Evolutionary conservation across 2,797 vertebrate genomes (phyloP).

Genomic region (Mus spretus): DNA sequence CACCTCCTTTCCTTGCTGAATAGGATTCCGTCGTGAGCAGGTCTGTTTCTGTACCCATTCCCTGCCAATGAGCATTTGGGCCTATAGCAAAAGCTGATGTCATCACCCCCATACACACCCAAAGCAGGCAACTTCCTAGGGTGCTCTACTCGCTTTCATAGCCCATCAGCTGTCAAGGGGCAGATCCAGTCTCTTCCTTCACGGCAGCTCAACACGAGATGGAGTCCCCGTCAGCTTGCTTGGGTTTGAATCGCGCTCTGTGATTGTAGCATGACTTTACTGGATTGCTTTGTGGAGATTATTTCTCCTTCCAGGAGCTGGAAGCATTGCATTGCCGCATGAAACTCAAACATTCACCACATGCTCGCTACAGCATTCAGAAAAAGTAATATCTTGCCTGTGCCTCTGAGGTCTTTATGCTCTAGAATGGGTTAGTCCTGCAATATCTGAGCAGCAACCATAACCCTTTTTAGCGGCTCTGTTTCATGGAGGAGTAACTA

Average conservation of each 20-base stretch:
- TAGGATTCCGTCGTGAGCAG: neutral
- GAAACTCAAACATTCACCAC: neutral
- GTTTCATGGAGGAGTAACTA: neutral
- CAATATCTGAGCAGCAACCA: neutral
- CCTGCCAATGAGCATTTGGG: no score
- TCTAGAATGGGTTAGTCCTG: neutral
- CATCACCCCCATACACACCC: accelerated
- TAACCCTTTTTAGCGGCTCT: neutral
- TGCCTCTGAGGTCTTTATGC: neutral
- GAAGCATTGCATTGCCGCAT: no score
- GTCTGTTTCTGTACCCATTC: neutral
- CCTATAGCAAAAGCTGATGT: neutral
- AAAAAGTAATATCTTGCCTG: neutral
- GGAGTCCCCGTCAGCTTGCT: neutral
- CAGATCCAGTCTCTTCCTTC: neutral
- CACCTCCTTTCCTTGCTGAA: neutral
- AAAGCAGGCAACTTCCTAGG: neutral
- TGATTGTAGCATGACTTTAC: neutral
- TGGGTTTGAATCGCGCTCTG: neutral
- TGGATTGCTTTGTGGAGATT: neutral
- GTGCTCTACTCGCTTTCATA: neutral
- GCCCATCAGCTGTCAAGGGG: neutral
- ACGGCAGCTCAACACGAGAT: neutral
- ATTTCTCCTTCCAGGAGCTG: neutral
- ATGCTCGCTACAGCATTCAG: accelerated